Percentiles rank a stretch among this genome's conserved stretches.
phyloP scores from a whole-genome alignment of 2,797 vertebrate species.

The Bucorvus abyssinicus region DNA sequence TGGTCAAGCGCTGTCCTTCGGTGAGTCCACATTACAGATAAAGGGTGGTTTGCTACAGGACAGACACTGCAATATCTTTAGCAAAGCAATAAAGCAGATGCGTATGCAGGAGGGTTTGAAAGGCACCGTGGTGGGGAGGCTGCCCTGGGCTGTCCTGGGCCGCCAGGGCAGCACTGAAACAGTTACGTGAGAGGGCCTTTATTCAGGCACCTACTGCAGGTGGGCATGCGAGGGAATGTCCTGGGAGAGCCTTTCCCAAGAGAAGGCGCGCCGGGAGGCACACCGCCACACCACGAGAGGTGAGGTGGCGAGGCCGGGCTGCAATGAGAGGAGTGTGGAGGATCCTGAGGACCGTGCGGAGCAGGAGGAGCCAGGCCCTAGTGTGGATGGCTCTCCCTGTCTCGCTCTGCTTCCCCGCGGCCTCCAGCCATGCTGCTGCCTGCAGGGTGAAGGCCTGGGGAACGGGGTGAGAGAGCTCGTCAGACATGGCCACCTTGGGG shows the following conservation, averaged over 20 bases:
- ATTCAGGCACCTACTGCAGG: background rate
- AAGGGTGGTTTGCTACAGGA: background rate
- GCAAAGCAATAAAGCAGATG: background rate
- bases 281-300: background rate
- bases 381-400: background rate
- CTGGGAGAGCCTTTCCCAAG: background rate
- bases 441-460: rapidly evolving
- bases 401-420: background rate
- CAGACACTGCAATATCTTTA: background rate
- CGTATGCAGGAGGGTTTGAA: background rate
- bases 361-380: background rate
- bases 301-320: background rate
- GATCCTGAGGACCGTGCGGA: background rate
- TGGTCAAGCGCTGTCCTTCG: background rate
- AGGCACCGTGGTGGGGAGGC: rapidly evolving
- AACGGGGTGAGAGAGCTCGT: background rate
- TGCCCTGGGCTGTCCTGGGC: background rate
- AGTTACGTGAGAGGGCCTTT: background rate
- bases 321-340: background rate
- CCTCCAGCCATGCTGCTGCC: background rate
- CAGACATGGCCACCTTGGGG: rapidly evolving
- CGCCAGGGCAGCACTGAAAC: background rate
- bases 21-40: background rate
- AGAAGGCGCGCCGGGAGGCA: background rate
- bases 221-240: background rate